Base-by-base conservation (phyloP, 2,888 invertebrate species). In the Parnassius apollo region DNA sequence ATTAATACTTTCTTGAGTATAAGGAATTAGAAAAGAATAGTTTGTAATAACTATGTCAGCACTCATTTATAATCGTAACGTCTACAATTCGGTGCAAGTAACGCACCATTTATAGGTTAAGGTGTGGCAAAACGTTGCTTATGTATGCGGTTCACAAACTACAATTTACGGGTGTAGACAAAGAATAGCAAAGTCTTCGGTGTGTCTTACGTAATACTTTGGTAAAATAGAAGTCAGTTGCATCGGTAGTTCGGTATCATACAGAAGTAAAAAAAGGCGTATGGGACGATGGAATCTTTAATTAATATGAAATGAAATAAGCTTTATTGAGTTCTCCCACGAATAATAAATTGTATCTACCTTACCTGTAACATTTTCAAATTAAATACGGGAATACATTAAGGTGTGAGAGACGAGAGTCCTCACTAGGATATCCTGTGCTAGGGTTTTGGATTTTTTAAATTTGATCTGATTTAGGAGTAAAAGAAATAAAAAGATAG, bases 21-120 rank as follows among this genome's bases (percentile, higher is more conserved):
- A 12, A 22, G 22, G 18, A 18, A 18, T 50, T 42, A 13, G 7
- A 18, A 42, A 55, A 54, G 42, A 54, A 60, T 45, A 54, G 46
- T 46, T 61, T 57, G 57, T 51, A 59, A 62, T 46, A 59, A 59
- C 59, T 64, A 59, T 64, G 63, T 59, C 59, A 59, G 25, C 45
- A 42, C 63, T 64, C 63, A 64, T 64, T 64, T 42, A 59, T n/a
- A 64, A 64, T 46, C 63, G 46, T 56, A 55, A 59, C 59, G 42
- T 42, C 63, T 42, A 49, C 59, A 59, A 51, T 54, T n/a, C 35
- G 50, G 59, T 59, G 62, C 54, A 44, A 62, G 58, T 49, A 35
- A 49, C 58, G 59, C n/a, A n/a, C 63, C 63, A 52, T 64, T 55
- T 64, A 52, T 50, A 52, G n/a, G n/a, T 59, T 59, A 51, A 55